A percentile compares a stretch with the other conserved stretches of the same genome.
These are phyloP conservation scores for Tenthredo notha DNA, from an alignment of 2,888 invertebrate genomes.

Conservation along the genomic window DNA sequence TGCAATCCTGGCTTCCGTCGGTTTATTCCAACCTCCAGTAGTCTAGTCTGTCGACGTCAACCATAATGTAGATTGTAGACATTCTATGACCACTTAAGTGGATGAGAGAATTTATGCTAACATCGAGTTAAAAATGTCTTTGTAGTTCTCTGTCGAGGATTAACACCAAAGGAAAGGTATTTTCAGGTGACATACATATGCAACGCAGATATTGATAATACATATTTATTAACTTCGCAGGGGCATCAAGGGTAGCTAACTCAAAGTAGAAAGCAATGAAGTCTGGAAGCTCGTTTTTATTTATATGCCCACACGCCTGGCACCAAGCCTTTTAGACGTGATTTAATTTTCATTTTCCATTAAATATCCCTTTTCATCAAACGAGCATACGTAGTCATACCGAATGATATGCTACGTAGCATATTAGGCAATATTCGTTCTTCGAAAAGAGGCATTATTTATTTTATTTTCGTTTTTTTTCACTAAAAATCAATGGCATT, in stretches of 20 bases:
- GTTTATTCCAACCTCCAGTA: neutral
- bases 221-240: conserved; percentile 57
- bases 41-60: neutral
- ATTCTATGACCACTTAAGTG: neutral
- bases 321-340: conserved; percentile 27
- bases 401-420: neutral
- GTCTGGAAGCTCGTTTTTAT: conserved; percentile 40
- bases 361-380: conserved; percentile 25
- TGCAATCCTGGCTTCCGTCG: neutral
- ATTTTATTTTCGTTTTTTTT: too few relatives aligned
- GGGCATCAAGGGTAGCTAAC: conserved; percentile 33
- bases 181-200: conserved; percentile 55
- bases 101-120: conserved; percentile 38
- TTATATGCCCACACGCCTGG: conserved; percentile 23
- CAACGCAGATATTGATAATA: conserved; percentile 60
- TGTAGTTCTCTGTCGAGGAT: conserved; percentile 54
- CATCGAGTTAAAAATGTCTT: conserved; percentile 57
- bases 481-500: neutral
- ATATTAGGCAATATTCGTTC: neutral
- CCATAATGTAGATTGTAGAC: conserved; percentile 13
- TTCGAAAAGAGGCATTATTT: neutral
- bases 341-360: conserved; percentile 45
- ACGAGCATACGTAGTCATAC: neutral
- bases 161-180: conserved; percentile 48
- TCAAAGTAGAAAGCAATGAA: conserved; percentile 42